phyloP scores from a whole-genome alignment of 1,140 invertebrate species.

The Lethrus apterus region DNA sequence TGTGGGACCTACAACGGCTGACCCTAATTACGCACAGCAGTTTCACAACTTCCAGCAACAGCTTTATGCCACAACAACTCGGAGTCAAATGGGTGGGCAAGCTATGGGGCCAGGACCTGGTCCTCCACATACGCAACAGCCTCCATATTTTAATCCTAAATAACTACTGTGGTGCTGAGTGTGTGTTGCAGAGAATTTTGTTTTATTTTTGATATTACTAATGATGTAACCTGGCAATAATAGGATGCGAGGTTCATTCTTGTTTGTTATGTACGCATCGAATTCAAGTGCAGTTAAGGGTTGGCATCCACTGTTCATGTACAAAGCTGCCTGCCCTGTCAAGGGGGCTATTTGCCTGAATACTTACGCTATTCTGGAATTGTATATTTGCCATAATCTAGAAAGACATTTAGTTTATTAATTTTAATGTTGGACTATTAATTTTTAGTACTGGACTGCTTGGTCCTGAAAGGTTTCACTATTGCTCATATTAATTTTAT shows the following conservation, averaged over 20 bases:
- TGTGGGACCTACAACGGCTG: conserved; percentile 73
- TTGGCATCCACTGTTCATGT: conserved; percentile 32
- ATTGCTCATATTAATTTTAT: conserved; percentile 43
- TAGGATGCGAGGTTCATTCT: conserved; percentile 34
- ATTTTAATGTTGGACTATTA: conserved; percentile 36
- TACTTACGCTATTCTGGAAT: conserved; percentile 36
- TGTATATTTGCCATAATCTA: conserved; percentile 41
- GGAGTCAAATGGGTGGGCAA: conserved; percentile 49
- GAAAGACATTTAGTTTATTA: conserved; percentile 35
- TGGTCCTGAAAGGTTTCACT: conserved; percentile 40
- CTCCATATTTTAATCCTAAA: conserved; percentile 39
- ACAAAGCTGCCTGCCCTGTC: conserved; percentile 31
- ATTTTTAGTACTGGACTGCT: conserved; percentile 18
- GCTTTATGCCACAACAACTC: conserved; percentile 81
- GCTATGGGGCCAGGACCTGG: conserved; percentile 36
- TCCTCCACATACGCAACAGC: conserved; percentile 36
- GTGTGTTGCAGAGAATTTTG: conserved; percentile 36
- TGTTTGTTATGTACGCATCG: conserved; percentile 33
- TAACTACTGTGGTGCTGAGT: conserved; percentile 36
- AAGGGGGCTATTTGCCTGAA: conserved; percentile 28
- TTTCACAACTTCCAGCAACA: conserved; percentile 94
- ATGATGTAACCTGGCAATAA: conserved; percentile 37
- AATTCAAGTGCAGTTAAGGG: conserved; percentile 38
- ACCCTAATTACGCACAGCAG: conserved; percentile 89
- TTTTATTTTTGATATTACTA: conserved; percentile 41